Conservation (phyloP, 2,113 vertebrate species). For the Oncorhynchus kisutch region DNA sequence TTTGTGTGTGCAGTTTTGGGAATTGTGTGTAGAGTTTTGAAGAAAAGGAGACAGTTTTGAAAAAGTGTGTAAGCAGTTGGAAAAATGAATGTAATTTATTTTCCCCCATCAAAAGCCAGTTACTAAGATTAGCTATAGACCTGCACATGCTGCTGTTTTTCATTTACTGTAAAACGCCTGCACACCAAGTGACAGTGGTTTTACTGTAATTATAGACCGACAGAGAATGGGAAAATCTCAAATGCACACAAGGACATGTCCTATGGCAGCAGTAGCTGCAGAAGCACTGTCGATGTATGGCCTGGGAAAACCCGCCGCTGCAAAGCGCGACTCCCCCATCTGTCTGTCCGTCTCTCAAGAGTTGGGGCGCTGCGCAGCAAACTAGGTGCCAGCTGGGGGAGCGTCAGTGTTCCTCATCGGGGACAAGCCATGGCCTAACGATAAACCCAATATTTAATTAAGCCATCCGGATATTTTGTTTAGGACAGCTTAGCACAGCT, state of each 20-base stretch:
- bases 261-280: slow-evolving; percentile 7
- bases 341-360: not conserved
- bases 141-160: no score
- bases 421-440: not conserved
- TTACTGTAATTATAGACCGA: not conserved
- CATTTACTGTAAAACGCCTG: not conserved
- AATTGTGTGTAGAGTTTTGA: no score
- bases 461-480: not conserved
- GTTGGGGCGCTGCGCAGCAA: not conserved
- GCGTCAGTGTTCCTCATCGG: not conserved
- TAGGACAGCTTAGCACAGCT: not conserved
- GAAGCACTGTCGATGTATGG: not conserved
- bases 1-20: no score
- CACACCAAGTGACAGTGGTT: not conserved
- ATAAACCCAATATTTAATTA: not conserved
- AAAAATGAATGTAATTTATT: no score
- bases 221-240: not conserved
- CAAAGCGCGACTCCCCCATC: slow-evolving; percentile 5
- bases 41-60: no score
- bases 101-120: not conserved
- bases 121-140: not conserved
- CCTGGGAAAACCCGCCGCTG: slow-evolving; percentile 4
- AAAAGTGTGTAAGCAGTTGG: no score
- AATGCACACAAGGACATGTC: not conserved
- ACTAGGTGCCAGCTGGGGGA: slow-evolving; percentile 6